Conservation (phyloP, 1,140 invertebrate species). For the Heterodera schachtii region DNA sequence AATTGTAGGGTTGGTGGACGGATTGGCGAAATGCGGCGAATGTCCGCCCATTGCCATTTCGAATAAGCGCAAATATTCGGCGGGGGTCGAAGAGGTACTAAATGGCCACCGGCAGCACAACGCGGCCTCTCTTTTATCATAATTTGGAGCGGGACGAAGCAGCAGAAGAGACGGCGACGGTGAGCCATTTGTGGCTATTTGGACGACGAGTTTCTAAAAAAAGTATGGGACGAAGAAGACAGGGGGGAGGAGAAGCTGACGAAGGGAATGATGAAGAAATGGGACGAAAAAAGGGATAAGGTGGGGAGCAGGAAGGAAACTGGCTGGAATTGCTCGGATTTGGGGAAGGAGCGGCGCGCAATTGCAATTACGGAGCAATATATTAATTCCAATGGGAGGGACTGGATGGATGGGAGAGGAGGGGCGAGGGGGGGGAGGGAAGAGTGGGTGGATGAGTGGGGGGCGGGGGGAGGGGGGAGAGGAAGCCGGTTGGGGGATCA, state of each 20-base stretch:
- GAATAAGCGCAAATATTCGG: neutral
- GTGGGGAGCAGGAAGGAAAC: neutral
- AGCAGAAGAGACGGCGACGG: too few relatives aligned
- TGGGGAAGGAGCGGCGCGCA: too few relatives aligned
- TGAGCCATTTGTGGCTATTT: neutral
- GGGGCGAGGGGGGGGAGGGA: too few relatives aligned
- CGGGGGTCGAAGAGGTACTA: neutral
- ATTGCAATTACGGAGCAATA: conserved; percentile 11
- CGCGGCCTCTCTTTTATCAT: neutral
- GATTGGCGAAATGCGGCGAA: too few relatives aligned
- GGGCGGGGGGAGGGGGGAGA: neutral
- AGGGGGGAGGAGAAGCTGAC: neutral
- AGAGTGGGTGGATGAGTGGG: neutral
- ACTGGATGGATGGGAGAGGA: neutral
- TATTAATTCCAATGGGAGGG: neutral
- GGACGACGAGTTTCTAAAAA: neutral
- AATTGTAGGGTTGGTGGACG: too few relatives aligned
- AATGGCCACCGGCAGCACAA: neutral
- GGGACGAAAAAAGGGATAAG: too few relatives aligned
- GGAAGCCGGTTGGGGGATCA: conserved; percentile 6
- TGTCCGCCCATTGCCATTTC: too few relatives aligned
- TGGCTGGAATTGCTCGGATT: conserved; percentile 3
- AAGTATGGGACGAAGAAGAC: neutral
- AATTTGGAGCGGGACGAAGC: neutral
- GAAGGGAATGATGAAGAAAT: neutral